Conservation (phyloP, 2,113 vertebrate species). For the Anhinga rufa region DNA sequence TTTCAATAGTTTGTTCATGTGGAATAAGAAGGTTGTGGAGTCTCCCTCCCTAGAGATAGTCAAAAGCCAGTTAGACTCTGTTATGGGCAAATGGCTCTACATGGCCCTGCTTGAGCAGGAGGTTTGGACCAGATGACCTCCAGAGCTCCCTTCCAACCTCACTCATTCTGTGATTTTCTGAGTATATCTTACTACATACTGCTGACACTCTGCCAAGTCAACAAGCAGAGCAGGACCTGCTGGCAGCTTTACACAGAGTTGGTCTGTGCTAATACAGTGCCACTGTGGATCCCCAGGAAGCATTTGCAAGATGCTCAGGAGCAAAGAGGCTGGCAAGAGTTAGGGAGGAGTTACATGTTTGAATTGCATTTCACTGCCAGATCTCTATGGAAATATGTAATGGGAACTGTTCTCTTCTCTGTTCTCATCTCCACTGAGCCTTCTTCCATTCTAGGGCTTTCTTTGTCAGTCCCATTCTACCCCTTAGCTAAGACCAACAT, state of each 20-base stretch:
- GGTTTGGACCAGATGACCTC: background rate
- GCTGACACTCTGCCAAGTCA: background rate
- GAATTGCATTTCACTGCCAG: background rate
- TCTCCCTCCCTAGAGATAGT: background rate
- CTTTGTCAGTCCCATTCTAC: background rate
- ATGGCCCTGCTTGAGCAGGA: background rate
- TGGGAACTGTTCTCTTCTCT: background rate
- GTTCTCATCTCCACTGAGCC: background rate
- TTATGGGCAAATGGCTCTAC: background rate
- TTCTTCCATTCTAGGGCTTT: background rate
- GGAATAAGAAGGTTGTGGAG: background rate
- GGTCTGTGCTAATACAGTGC: background rate
- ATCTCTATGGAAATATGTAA: background rate
- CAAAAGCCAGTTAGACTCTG: background rate
- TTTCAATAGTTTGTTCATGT: background rate
- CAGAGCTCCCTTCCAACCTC: background rate
- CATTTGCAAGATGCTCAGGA: background rate
- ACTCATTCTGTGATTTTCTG: background rate
- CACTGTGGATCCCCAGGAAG: background rate
- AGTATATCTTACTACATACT: too few species aligned
- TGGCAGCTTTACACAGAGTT: background rate
- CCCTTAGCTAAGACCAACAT: background rate
- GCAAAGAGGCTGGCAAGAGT: background rate
- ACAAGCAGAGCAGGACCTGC: background rate
- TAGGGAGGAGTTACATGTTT: background rate